These are phyloP conservation scores for Spodoptera litura DNA, from an alignment of 1,140 invertebrate genomes.

Conservation along the genomic window DNA sequence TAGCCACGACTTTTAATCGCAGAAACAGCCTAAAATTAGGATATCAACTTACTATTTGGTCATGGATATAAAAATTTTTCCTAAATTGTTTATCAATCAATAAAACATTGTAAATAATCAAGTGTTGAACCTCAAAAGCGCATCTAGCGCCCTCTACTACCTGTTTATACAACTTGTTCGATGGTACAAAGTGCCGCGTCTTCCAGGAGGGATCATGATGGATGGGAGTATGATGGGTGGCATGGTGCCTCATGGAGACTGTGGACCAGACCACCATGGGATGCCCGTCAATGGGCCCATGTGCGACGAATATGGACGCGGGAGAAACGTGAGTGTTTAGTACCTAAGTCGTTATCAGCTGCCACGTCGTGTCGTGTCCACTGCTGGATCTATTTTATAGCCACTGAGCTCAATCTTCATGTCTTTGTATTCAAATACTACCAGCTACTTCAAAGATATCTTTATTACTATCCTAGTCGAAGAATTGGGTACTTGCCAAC, in stretches of 20 bases:
- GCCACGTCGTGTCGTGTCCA: too few relatives aligned
- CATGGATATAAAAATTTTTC: too few relatives aligned
- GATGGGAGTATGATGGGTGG: slow-evolving; percentile 81
- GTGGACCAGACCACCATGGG: slow-evolving; percentile 78
- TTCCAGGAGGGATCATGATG: slow-evolving; percentile 84
- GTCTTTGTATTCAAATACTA: too few relatives aligned
- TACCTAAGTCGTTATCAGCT: background rate
- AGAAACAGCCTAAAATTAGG: too few relatives aligned
- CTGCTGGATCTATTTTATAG: too few relatives aligned
- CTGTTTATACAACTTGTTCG: slow-evolving; percentile 23
- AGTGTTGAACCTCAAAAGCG: slow-evolving; percentile 6
- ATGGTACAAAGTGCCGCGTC: slow-evolving; percentile 47
- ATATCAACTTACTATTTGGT: too few relatives aligned
- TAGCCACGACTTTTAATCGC: too few relatives aligned
- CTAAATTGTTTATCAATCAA: too few relatives aligned
- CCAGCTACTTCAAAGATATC: too few relatives aligned
- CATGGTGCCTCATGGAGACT: slow-evolving; percentile 73
- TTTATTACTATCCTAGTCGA: too few relatives aligned
- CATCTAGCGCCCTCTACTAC: slow-evolving; percentile 14
- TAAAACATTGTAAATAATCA: background rate
- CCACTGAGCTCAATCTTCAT: too few relatives aligned
- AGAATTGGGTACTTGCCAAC: too few relatives aligned
- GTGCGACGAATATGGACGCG: slow-evolving; percentile 81
- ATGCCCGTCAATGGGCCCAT: slow-evolving; percentile 78
- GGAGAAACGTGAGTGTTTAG: slow-evolving; percentile 73